These are phyloP conservation scores for Cantharis flavilabris DNA, from an alignment of 2,888 invertebrate genomes.

Conservation along the genomic window DNA sequence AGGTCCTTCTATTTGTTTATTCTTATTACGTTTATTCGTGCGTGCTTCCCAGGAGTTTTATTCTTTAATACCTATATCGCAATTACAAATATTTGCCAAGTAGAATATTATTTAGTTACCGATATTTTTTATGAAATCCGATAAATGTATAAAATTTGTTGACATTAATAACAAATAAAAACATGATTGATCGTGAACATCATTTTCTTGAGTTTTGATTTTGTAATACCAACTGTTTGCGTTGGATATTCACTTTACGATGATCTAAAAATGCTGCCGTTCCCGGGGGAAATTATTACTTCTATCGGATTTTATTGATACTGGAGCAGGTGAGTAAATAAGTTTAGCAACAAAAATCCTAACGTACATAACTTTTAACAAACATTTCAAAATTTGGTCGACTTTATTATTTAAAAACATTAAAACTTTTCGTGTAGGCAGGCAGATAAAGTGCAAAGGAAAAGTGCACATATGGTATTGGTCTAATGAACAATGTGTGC, in stretches of 20 bases:
- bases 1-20: neutral
- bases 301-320: conserved; percentile 4
- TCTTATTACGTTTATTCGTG: neutral
- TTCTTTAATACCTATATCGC: neutral
- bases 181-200: neutral
- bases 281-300: conserved; percentile 2
- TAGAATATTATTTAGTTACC: neutral
- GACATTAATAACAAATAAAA: neutral
- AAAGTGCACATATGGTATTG: conserved; percentile 16
- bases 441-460: neutral
- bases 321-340: conserved; percentile 3
- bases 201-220: neutral
- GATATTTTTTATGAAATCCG: neutral
- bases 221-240: conserved; percentile 4
- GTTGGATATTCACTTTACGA: conserved; percentile 2
- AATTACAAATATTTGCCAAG: neutral
- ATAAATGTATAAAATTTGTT: neutral
- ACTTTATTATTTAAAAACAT: neutral
- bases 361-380: neutral
- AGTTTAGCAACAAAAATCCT: neutral
- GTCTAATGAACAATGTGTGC: conserved; percentile 2
- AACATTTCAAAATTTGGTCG: neutral
- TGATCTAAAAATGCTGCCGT: conserved; percentile 3
- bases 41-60: neutral
- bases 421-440: neutral